These are phyloP conservation scores for Sesamia inferens DNA, from an alignment of 2,888 invertebrate species.

Conservation along the genomic window DNA sequence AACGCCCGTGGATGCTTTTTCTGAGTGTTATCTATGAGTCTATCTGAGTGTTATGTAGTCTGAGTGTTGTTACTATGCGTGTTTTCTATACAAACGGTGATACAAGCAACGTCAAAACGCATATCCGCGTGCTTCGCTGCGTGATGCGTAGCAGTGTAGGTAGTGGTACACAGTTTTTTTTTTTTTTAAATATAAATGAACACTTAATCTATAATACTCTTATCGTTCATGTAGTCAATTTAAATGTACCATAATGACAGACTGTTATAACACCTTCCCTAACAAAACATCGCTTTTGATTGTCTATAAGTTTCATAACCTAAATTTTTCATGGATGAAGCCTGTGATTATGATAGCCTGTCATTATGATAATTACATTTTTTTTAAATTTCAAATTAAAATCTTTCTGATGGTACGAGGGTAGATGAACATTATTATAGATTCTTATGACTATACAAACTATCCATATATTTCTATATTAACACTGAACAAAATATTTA, in stretches of 20 bases:
- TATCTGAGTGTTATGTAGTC: too few species aligned
- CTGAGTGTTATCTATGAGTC: too few species aligned
- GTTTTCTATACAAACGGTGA: too few species aligned
- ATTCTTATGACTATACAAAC: background rate
- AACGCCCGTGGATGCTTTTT: too few species aligned
- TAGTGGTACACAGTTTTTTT: too few species aligned
- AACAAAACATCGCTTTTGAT: background rate
- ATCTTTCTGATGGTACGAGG: background rate
- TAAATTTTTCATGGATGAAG: background rate
- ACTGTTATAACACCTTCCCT: background rate
- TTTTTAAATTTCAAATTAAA: background rate
- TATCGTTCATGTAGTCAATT: background rate
- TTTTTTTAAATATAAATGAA: background rate
- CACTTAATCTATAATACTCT: background rate
- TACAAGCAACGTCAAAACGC: too few species aligned
- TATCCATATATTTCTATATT: slow-evolving; percentile 1
- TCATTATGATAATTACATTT: background rate
- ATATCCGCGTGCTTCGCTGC: too few species aligned
- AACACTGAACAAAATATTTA: slow-evolving; percentile 7
- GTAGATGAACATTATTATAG: slow-evolving; percentile 1
- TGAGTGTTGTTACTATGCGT: too few species aligned
- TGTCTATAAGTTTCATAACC: background rate
- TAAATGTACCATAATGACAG: background rate
- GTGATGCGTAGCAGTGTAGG: too few species aligned
- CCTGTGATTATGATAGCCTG: background rate